These are phyloP conservation scores for Galeopterus variegatus DNA, from an alignment of 2,113 vertebrate species.

Conservation along the genomic window DNA sequence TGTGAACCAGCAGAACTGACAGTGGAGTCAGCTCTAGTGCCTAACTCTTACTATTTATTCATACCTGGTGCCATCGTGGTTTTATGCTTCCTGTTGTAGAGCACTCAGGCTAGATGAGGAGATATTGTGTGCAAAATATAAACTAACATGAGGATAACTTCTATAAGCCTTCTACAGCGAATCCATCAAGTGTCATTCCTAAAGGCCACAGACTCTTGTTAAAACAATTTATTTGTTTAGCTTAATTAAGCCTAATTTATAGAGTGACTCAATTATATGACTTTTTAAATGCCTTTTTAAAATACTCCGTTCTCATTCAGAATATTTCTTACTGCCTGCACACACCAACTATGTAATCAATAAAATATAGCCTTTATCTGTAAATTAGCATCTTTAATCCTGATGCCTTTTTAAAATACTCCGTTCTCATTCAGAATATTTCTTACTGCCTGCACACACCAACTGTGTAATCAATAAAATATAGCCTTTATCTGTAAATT, in stretches of 20 bases:
- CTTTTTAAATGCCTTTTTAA: constrained; percentile 1
- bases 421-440: constrained; percentile 33
- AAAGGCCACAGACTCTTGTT: not conserved
- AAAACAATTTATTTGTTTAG: not conserved
- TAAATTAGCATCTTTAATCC: constrained; percentile 67
- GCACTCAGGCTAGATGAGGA: not conserved
- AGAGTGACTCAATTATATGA: not conserved
- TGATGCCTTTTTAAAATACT: not conserved
- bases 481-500: constrained; percentile 58
- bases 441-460: constrained; percentile 15
- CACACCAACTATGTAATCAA: constrained; percentile 11
- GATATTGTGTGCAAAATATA: not conserved
- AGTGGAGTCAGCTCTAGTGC: not conserved
- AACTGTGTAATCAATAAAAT: constrained; percentile 47
- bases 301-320: constrained; percentile 35
- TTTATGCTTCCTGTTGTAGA: constrained; percentile 5
- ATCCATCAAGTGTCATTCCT: not conserved
- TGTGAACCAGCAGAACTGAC: not conserved
- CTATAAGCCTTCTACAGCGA: not conserved
- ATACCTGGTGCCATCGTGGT: too few species aligned
- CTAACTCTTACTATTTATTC: not conserved
- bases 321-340: constrained; percentile 19
- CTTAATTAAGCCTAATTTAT: not conserved
- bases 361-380: constrained; percentile 54
- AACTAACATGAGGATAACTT: not conserved